Percentiles rank a stretch among this genome's conserved stretches.
Conservation (phyloP, 2,888 invertebrate species). For the Chesias legatella region DNA sequence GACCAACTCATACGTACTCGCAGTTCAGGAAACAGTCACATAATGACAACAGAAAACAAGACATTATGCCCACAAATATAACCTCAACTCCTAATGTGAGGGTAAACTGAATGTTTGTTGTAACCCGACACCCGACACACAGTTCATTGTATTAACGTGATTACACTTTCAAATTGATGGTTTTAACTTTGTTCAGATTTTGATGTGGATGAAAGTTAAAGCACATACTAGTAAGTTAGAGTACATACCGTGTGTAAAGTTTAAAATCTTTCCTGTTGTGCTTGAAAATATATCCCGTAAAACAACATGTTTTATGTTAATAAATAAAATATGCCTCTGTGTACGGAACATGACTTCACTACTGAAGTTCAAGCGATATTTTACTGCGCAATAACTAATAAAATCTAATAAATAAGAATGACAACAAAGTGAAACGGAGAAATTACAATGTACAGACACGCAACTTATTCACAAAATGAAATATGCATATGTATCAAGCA, state of each 20-base stretch:
- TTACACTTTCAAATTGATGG: too few species aligned
- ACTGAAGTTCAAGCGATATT: conserved; percentile 33
- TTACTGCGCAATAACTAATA: conserved; percentile 39
- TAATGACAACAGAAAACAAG: conserved; percentile 15
- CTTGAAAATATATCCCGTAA: too few species aligned
- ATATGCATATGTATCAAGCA: conserved; percentile 18
- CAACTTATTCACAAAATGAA: conserved; percentile 29
- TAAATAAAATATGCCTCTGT: conserved; percentile 5
- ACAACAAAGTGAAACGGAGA: conserved; percentile 26
- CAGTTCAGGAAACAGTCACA: conserved; percentile 15
- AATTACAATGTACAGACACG: conserved; percentile 40
- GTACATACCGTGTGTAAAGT: background rate
- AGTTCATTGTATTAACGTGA: too few species aligned
- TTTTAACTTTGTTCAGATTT: too few species aligned
- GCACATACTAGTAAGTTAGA: too few species aligned
- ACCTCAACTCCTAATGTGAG: background rate
- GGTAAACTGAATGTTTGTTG: too few species aligned
- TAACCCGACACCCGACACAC: too few species aligned
- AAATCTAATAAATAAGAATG: conserved; percentile 33
- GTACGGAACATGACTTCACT: conserved; percentile 25
- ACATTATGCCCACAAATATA: background rate
- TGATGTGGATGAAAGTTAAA: too few species aligned
- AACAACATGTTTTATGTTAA: too few species aligned
- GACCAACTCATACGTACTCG: conserved; percentile 23
- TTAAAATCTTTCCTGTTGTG: background rate